Evolutionary conservation across 2,888 invertebrate species (phyloP).

Genomic region (Rosalia funebris): DNA sequence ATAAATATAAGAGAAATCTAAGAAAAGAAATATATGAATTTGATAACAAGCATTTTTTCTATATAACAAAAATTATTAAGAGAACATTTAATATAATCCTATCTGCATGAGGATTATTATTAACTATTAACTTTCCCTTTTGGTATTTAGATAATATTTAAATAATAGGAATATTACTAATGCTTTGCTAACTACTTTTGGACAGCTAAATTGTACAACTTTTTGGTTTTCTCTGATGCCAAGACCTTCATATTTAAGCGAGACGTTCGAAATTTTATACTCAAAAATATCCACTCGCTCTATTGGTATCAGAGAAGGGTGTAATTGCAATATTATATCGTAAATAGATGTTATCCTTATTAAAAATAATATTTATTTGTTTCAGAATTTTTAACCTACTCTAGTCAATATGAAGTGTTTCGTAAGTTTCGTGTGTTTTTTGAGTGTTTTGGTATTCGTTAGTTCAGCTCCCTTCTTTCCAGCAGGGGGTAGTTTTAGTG

Average conservation of each 20-base stretch:
- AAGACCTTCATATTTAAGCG: neutral
- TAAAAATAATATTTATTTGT: conserved; percentile 47
- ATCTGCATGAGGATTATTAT: too few species aligned
- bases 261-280: neutral
- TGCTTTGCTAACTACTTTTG: conserved; percentile 3
- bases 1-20: too few species aligned
- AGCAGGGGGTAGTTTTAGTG: conserved; percentile 34
- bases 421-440: conserved; percentile 62
- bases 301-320: neutral
- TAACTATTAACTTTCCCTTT: too few species aligned
- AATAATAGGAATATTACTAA: conserved; percentile 6
- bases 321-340: neutral
- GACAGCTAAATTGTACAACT: neutral
- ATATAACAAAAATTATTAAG: too few species aligned
- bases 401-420: conserved; percentile 65
- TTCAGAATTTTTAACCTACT: conserved; percentile 63
- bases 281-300: neutral
- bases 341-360: neutral
- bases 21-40: too few species aligned
- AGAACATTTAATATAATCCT: too few species aligned
- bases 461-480: conserved; percentile 58
- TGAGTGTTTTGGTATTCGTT: conserved; percentile 61
- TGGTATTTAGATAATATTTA: neutral
- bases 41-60: too few species aligned
- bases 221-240: neutral